Percentiles rank a stretch among this genome's conserved stretches.
These are phyloP conservation scores for Tenthredo notha DNA, from an alignment of 2,888 invertebrate species.

Conservation along the genomic window DNA sequence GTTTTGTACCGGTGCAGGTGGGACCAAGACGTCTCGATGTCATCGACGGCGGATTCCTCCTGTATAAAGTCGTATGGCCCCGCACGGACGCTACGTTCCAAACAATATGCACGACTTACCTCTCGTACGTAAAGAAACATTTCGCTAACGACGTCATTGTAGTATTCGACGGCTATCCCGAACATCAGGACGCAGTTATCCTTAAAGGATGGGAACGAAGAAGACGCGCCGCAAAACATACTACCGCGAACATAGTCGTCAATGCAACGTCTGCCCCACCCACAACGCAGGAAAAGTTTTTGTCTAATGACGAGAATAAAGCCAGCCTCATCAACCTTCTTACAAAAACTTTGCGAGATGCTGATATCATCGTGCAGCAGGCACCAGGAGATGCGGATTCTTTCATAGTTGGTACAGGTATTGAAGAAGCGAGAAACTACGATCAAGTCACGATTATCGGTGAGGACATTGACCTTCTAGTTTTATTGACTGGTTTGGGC, in stretches of 20 bases:
- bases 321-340: conserved; percentile 56
- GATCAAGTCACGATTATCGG: conserved; percentile 58
- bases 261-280: conserved; percentile 26
- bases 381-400: conserved; percentile 57
- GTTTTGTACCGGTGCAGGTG: not conserved
- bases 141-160: conserved; percentile 21
- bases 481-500: conserved; percentile 59
- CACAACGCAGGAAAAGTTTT: conserved; percentile 62
- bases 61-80: conserved; percentile 53
- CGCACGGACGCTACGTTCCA: conserved; percentile 49
- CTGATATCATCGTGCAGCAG: conserved; percentile 31
- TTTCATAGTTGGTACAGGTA: conserved; percentile 55
- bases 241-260: conserved; percentile 29
- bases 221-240: conserved; percentile 52
- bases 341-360: not conserved
- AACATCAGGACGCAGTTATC: conserved; percentile 13
- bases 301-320: conserved; percentile 61
- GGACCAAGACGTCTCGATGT: conserved; percentile 23
- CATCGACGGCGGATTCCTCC: conserved; percentile 52
- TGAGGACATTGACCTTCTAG: conserved; percentile 63
- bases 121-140: conserved; percentile 49
- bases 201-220: conserved; percentile 43
- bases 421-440: conserved; percentile 20
- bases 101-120: conserved; percentile 43
- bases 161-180: conserved; percentile 53